A percentile compares a stretch with the other conserved stretches of the same genome.
Evolutionary conservation across 2,113 vertebrate species (phyloP).

Genomic region (Tragelaphus scriptus): DNA sequence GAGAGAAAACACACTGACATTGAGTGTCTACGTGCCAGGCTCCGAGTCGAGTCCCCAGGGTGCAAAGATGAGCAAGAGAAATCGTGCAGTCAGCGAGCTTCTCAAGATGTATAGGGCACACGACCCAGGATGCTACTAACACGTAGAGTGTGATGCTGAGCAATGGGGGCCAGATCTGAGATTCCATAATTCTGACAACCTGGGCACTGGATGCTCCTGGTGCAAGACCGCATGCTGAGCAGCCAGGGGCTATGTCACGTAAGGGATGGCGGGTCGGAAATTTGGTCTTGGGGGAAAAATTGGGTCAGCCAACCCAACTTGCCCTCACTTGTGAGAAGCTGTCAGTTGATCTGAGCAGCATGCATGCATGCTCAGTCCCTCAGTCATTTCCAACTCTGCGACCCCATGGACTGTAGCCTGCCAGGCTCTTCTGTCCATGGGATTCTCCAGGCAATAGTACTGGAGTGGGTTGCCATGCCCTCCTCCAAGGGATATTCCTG

Average conservation of each 20-base stretch:
- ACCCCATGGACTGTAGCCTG: not conserved
- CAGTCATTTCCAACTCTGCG: not conserved
- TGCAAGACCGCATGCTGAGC: rapidly evolving
- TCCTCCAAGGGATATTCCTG: not conserved
- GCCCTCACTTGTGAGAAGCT: not conserved
- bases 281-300: not conserved
- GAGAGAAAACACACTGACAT: not conserved
- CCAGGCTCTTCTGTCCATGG: not conserved
- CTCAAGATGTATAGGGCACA: too few species aligned
- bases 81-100: rapidly evolving
- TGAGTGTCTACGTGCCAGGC: not conserved
- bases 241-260: rapidly evolving
- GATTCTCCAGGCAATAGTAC: not conserved
- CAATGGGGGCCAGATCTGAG: rapidly evolving
- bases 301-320: not conserved
- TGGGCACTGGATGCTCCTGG: rapidly evolving
- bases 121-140: too few species aligned
- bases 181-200: rapidly evolving
- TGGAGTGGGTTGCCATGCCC: not conserved
- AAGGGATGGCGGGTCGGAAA: too few species aligned
- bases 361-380: not conserved
- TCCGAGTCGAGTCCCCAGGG: rapidly evolving
- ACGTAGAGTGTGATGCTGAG: not conserved
- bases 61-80: not conserved
- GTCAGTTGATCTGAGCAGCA: not conserved